Evolutionary conservation across 1,140 invertebrate genomes (phyloP), one percentile per base, ranked within the genome.

Genomic region (Anagrus nilaparvatae): DNA sequence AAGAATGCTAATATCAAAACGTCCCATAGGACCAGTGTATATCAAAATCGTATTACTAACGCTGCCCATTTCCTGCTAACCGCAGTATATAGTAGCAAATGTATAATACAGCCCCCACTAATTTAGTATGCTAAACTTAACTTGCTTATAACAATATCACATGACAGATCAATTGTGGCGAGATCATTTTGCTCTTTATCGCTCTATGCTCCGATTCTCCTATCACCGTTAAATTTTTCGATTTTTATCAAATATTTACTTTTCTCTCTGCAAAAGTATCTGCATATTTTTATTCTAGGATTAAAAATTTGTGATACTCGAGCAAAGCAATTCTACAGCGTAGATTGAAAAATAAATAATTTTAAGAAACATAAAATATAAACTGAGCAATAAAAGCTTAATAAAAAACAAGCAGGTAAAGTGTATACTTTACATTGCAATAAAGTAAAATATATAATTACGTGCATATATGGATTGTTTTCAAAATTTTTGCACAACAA

Each of bases 211-310:
- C 24, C 6, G 12, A 25, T 25, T 25, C 12, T 6, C 14, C 10
- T 29, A 29, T 29, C 14, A 14, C 14, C 14, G 12, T n/a, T 12
- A 5, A 29, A 29, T 29, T 7, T 25, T 25, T 25, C 24, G 6
- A 25, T 25, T 12, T 25, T 25, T 19, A 17, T 8, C 8, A 7
- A 12, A 7, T 34, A 8, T 34, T 19, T 34, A 7, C 19, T 4
- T 18, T 30, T 47, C 51, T 43, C 41, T 48, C 44, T 51, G 50
- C 51, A 51, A 31, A 53, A 53, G 51, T 54, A 43, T n/a, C n/a
- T n/a, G n/a, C n/a, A n/a, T n/a, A n/a, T n/a, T n/a, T n/a, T n/a
- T n/a, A n/a, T n/a, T n/a, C n/a, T n/a, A n/a, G n/a, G n/a, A n/a
- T n/a, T n/a, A n/a, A n/a, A n/a, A n/a, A n/a, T n/a, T n/a, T n/a